phyloP scores from a whole-genome alignment of 2,888 invertebrate species.

The Ceriagrion tenellum region DNA sequence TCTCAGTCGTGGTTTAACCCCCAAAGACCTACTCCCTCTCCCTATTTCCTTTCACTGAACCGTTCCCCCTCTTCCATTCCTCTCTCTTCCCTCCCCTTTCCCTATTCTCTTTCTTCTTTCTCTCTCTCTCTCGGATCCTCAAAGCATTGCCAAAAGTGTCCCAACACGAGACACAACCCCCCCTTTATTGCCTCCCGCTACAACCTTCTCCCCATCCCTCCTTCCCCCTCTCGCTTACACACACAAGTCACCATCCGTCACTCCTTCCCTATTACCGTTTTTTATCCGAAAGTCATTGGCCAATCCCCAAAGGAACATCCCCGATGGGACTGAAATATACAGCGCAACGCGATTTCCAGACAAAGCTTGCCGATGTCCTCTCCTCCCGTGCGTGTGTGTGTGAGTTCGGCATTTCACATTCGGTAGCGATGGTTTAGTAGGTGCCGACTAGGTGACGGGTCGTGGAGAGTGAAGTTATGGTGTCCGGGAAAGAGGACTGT shows the following conservation, averaged over 20 bases:
- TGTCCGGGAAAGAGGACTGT: neutral
- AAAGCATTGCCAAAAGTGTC: slow-evolving; percentile 59
- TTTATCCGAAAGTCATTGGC: slow-evolving; percentile 61
- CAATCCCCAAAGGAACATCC: slow-evolving; percentile 40
- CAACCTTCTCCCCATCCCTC: neutral
- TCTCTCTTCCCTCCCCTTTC: neutral
- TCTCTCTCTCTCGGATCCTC: neutral
- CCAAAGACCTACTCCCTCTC: neutral
- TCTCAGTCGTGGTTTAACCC: too few species aligned
- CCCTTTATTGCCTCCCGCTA: slow-evolving; percentile 41
- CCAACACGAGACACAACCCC: slow-evolving; percentile 39
- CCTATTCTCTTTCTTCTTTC: neutral
- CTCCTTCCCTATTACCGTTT: slow-evolving; percentile 25
- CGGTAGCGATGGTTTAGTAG: slow-evolving; percentile 9
- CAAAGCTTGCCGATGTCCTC: slow-evolving; percentile 52
- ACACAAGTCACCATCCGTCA: neutral
- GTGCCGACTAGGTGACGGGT: neutral
- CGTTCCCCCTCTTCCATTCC: neutral
- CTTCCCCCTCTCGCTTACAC: neutral
- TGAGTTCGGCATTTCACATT: slow-evolving; percentile 40
- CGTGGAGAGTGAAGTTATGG: slow-evolving; percentile 4
- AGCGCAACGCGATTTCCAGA: slow-evolving; percentile 41
- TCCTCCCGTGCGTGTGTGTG: too few species aligned
- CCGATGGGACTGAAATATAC: slow-evolving; percentile 46
- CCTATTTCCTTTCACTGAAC: neutral